Evolutionary conservation across 2,888 invertebrate species (phyloP), one percentile per base, ranked within the genome.

Genomic region (Cryptocheilus praepositus): DNA sequence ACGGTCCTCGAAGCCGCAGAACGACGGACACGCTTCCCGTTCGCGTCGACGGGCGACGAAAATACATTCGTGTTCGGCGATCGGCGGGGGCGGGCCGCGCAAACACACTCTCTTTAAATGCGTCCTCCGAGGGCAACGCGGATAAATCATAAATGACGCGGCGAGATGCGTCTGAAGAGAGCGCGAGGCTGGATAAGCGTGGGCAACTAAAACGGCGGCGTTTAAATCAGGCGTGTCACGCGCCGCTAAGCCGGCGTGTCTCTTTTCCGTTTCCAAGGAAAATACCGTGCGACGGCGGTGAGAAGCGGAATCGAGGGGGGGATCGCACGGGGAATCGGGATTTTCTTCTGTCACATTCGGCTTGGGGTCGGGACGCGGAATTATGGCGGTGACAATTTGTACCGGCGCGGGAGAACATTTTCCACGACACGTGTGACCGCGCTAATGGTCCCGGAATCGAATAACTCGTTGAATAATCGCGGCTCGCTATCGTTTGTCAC

Each of bases 201-300:
- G 21, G 51, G 19, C 45, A 54, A 51, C 54, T 54, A 57, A 55
- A 59, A 18, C 46, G 3, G 44, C 61, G 59, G 57, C 62, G 51
- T 66, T 64, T 72, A 77, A 77, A 77, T 77, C 67, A 72, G 72
- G 67, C 66, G 54, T 52, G 59, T 46, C 65, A 65, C 61, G 52
- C 49, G 57, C 25, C 49, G 21, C 59, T 76, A 63, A 72, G 70
- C 69, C 61, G 25, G 16, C 13, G 18, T 7, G 2, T 51, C 28
- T 64, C 63, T 43, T 52, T 28, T 15, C 49, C 60, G 64, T 51
- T 21, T 51, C 60, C 36, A 67, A 68, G 65, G 59, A 66, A 71
- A 71, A 65, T 64, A 57, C 55, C n/a, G n/a, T n/a, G 49, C 11
- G 36, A 7, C 36, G 36, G 4, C 25, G 36, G 36, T 5, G 36